Conservation (phyloP, 2,888 invertebrate species). For the Ichneumoninae sp. region DNA sequence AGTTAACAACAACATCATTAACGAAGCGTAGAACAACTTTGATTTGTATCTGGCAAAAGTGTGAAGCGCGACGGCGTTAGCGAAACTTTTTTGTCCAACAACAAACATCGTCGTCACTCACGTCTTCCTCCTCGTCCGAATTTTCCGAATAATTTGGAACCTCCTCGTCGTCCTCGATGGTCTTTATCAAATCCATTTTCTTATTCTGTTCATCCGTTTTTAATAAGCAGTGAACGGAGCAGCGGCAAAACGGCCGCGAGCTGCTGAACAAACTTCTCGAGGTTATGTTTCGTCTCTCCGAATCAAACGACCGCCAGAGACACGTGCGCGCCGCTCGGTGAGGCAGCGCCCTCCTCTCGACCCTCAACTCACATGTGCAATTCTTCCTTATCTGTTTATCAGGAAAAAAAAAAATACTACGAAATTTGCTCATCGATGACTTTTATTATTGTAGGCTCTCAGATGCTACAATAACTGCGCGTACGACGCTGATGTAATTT, state of each 20-base stretch:
- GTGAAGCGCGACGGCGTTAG: background rate
- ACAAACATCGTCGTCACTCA: conserved; percentile 80
- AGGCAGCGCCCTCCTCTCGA: background rate
- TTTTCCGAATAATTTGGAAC: conserved; percentile 92
- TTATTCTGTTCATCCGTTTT: background rate
- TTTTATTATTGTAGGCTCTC: background rate
- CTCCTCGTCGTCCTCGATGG: conserved; percentile 93
- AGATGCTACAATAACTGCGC: conserved; percentile 4
- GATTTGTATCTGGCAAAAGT: background rate
- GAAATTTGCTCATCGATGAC: background rate
- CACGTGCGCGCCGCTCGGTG: conserved; percentile 5
- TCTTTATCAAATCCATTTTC: conserved; percentile 88
- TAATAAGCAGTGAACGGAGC: background rate
- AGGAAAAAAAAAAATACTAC: background rate
- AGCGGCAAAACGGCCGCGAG: background rate
- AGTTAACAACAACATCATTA: background rate
- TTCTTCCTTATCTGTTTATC: conserved; percentile 3
- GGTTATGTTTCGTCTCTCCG: conserved; percentile 6
- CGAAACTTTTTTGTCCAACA: conserved; percentile 8
- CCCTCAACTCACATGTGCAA: conserved; percentile 4
- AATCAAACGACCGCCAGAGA: background rate
- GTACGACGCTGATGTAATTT: background rate
- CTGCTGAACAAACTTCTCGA: background rate
- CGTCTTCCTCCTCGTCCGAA: conserved; percentile 93
- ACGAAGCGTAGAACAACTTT: background rate